phyloP scores from a whole-genome alignment of 2,888 invertebrate species.

The Pristionchus arcanus region DNA sequence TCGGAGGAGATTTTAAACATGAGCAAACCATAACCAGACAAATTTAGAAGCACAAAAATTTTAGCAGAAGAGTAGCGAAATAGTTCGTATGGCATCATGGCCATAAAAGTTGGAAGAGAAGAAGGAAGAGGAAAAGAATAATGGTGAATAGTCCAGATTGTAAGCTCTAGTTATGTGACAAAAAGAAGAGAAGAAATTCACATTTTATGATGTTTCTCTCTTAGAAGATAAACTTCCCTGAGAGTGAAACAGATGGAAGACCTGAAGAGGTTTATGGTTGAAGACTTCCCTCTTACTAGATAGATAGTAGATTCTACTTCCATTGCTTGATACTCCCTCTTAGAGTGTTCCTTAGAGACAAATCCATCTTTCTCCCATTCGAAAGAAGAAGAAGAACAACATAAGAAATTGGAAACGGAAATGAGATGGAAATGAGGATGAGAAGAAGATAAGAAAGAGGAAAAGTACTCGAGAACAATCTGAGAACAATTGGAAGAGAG shows the following conservation, averaged over 20 bases:
- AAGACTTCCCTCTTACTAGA: not conserved
- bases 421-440: constrained; percentile 45
- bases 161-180: constrained; percentile 20
- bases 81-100: not conserved
- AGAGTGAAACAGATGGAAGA: not conserved
- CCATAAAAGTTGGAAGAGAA: not conserved
- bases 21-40: not conserved
- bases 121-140: not conserved
- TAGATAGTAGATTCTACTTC: not conserved
- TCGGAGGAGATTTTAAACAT: not conserved
- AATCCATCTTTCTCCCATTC: not conserved
- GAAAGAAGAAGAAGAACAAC: not conserved
- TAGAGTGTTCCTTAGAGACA: not conserved
- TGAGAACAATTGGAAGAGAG: not conserved
- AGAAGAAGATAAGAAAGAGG: constrained; percentile 4
- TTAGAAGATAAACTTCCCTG: not conserved
- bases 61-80: no score
- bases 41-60: not conserved
- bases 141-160: constrained; percentile 28
- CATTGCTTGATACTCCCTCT: not conserved
- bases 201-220: not conserved
- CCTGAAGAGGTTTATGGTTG: not conserved
- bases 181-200: not conserved
- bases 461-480: not conserved
- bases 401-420: constrained; percentile 11